phyloP scores from a whole-genome alignment of 2,113 vertebrate genomes.

The Pagrus major region DNA sequence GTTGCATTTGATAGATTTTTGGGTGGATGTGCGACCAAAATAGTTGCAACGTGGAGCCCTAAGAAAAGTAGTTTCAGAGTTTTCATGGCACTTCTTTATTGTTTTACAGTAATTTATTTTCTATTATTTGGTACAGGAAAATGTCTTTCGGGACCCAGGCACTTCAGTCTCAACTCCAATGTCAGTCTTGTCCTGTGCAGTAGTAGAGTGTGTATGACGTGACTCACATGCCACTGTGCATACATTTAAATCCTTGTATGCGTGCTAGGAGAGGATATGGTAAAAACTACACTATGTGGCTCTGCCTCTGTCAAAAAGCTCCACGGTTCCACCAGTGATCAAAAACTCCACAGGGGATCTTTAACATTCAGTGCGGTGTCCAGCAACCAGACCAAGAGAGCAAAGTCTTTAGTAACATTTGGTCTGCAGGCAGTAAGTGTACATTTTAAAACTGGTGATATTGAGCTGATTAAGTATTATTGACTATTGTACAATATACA shows the following conservation, averaged over 20 bases:
- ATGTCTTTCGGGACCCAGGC: background rate
- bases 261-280: background rate
- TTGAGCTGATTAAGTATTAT: slow-evolving; percentile 2
- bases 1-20: too few species aligned
- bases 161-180: background rate
- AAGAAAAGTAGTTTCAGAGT: too few species aligned
- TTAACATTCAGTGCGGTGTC: background rate
- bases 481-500: slow-evolving; percentile 1
- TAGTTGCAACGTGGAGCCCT: too few species aligned
- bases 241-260: background rate
- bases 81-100: too few species aligned
- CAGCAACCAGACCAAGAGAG: background rate
- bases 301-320: background rate
- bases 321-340: background rate
- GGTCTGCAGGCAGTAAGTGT: background rate
- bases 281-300: background rate
- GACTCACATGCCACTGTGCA: too few species aligned
- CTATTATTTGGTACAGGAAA: background rate
- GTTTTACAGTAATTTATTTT: background rate
- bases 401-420: background rate
- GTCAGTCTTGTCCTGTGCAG: too few species aligned
- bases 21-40: too few species aligned
- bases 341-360: slow-evolving; percentile 4
- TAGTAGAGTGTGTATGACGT: background rate
- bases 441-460: background rate